Evolutionary conservation across 2,888 invertebrate species (phyloP).

Genomic region (Meteorus colon): DNA sequence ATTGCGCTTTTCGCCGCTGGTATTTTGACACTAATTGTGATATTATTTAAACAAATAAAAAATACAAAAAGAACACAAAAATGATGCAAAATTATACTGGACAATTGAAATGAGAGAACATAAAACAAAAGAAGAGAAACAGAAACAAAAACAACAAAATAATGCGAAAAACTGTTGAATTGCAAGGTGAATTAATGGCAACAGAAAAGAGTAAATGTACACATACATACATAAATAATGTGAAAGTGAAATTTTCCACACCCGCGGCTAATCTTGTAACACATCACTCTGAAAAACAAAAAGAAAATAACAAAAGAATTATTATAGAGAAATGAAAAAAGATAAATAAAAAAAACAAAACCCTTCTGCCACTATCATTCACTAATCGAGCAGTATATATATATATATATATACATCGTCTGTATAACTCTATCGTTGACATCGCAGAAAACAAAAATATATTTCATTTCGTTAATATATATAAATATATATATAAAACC

Average conservation of each 20-base stretch:
- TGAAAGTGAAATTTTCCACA: slow-evolving; percentile 11
- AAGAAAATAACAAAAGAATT: not conserved
- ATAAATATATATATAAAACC: not conserved
- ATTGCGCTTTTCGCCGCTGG: slow-evolving; percentile 47
- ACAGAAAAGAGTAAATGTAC: not conserved
- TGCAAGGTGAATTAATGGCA: no score
- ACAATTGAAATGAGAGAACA: not conserved
- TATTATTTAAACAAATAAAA: slow-evolving; percentile 51
- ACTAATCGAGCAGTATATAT: not conserved
- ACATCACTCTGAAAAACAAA: slow-evolving; percentile 16
- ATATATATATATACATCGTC: not conserved
- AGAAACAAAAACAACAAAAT: not conserved
- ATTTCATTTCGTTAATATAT: not conserved
- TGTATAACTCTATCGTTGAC: not conserved
- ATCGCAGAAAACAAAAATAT: not conserved
- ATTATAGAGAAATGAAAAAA: no score
- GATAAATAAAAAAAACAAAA: not conserved
- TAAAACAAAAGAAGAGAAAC: slow-evolving; percentile 5
- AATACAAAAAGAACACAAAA: slow-evolving; percentile 21
- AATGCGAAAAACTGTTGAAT: no score
- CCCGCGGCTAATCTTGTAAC: not conserved
- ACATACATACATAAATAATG: not conserved
- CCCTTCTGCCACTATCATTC: slow-evolving; percentile 21
- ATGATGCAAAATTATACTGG: not conserved
- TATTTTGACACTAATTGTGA: slow-evolving; percentile 59